These are phyloP conservation scores for Boleophthalmus pectinirostris DNA, from an alignment of 2,113 vertebrate genomes.

Conservation along the genomic window DNA sequence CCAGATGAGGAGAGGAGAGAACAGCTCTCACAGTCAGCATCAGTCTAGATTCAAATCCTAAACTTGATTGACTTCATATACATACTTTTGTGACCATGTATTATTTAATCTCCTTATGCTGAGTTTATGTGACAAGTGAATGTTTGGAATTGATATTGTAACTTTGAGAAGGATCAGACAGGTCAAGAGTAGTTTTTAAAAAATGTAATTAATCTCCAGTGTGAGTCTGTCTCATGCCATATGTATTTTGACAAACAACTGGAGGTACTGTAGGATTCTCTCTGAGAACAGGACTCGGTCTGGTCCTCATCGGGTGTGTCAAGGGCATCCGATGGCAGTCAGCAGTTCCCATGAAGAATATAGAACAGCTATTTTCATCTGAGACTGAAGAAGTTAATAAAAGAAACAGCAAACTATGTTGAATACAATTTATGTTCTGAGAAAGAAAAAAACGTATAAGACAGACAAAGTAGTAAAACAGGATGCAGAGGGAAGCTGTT, in stretches of 20 bases:
- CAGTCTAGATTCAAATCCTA: too few species aligned
- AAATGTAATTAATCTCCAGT: neutral
- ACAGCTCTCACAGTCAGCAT: too few species aligned
- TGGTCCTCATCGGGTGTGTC: neutral
- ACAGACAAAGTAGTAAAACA: neutral
- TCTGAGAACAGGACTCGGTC: neutral
- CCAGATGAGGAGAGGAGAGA: too few species aligned
- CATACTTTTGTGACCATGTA: neutral
- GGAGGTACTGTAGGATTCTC: neutral
- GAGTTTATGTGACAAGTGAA: neutral
- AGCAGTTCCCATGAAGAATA: neutral
- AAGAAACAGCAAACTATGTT: neutral
- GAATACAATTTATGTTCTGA: neutral
- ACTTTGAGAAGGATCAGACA: neutral
- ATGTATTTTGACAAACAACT: neutral
- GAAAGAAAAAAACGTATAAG: neutral
- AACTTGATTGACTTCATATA: too few species aligned
- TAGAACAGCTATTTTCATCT: constrained; percentile 3
- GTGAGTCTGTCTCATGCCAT: neutral
- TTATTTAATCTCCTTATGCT: neutral
- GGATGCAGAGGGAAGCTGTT: too few species aligned
- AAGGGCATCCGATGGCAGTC: neutral
- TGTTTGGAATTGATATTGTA: neutral
- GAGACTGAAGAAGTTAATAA: neutral
- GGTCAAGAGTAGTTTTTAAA: neutral